Evolutionary conservation across 2,888 invertebrate species (phyloP), one percentile per base, ranked within the genome.

Genomic region (Calliopum simillimum): DNA sequence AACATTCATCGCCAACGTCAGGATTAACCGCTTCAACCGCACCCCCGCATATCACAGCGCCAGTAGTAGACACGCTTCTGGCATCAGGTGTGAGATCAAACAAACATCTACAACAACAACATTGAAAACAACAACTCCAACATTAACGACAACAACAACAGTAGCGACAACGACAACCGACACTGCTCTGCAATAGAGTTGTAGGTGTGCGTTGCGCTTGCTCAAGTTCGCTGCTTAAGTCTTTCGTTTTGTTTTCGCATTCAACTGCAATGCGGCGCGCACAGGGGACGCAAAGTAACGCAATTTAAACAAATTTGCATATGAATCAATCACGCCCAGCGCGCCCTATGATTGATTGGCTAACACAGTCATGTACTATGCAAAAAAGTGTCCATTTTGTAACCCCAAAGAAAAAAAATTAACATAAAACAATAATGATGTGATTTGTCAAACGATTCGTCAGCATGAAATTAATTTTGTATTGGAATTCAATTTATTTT

Each of bases 191-290:
- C n/a, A 46, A 12, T 21, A 65, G 53, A 43, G 47, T 51, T 51
- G 67, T 67, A 51, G 68, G 55, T 41, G 53, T 43, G 71, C 77
- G 76, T n/a, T 43, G 71, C 77, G 76, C 75, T 78, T 78, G 72
- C 80, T 75, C 78, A 78, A 76, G 81, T 78, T 82, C 77, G 81
- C 74, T 76, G 75, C 76, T 77, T 74, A 77, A 82, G 79, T 82
- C 82, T 82, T 82, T 80, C 78, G 82, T 77, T 79, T 74, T 74
- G 74, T 76, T 75, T n/a, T 76, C 16, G 65, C 16, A 19, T 14
- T 44, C 43, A 1, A 4, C n/a, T 23, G 21, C 25, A 12, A 8
- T 56, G 13, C 25, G 21, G 56, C 56, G 13, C 56, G 13, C 21
- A 8, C n/a, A 25, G 23, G 1, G 56, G 1, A 33, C 33, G 33